Percentiles rank a stretch among this genome's conserved stretches.
phyloP scores from a whole-genome alignment of 2,113 vertebrate species.

The Poeciliopsis prolifica region DNA sequence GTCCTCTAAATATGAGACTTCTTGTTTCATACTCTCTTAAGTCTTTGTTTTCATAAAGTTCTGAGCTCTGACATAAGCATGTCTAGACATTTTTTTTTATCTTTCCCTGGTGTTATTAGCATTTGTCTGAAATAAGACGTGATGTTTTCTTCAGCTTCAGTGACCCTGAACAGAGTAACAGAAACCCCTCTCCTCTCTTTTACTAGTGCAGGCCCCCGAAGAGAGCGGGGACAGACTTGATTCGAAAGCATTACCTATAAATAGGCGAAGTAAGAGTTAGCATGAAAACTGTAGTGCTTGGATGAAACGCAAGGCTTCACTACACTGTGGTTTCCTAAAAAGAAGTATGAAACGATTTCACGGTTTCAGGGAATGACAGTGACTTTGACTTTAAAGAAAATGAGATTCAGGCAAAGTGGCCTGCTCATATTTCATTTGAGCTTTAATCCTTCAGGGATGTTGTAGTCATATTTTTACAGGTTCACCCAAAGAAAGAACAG shows the following conservation, averaged over 20 bases:
- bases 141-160: constrained; percentile 52
- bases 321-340: constrained; percentile 40
- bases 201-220: constrained; percentile 11
- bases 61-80: neutral
- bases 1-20: too few species aligned
- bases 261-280: constrained; percentile 32
- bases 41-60: neutral
- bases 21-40: neutral
- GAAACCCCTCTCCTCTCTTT: constrained; percentile 32
- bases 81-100: constrained; percentile 18
- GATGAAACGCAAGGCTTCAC: neutral
- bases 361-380: constrained; percentile 46
- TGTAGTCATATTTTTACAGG: constrained; percentile 8
- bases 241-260: constrained; percentile 24
- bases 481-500: constrained; percentile 12
- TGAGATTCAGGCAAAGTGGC: neutral
- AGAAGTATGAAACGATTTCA: constrained; percentile 50
- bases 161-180: constrained; percentile 54
- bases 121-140: constrained; percentile 42
- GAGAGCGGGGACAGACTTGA: constrained; percentile 19
- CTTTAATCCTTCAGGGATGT: constrained; percentile 21
- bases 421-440: constrained; percentile 37
- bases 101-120: constrained; percentile 48
- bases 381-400: constrained; percentile 5
- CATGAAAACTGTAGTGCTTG: constrained; percentile 36